Evolutionary conservation across 2,888 invertebrate genomes (phyloP).

Genomic region (Cryptocephalus primarius): DNA sequence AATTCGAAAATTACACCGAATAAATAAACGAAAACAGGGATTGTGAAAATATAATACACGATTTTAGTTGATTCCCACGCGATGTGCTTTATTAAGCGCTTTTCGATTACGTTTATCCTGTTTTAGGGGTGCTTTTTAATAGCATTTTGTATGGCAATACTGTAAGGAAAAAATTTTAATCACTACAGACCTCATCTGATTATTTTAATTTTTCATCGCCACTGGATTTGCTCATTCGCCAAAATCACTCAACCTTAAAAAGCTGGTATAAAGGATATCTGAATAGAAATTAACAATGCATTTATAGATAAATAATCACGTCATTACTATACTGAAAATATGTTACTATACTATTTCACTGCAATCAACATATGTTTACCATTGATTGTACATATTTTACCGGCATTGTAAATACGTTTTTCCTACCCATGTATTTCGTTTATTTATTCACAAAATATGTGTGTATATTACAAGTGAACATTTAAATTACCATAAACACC

Average conservation of each 20-base stretch:
- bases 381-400: slow-evolving; percentile 16
- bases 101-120: neutral
- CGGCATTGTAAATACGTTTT: slow-evolving; percentile 15
- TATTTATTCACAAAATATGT: slow-evolving; percentile 16
- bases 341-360: too few species aligned
- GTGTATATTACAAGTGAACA: slow-evolving; percentile 17
- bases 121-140: neutral
- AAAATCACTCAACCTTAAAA: too few species aligned
- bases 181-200: too few species aligned
- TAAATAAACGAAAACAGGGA: neutral
- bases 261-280: too few species aligned
- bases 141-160: too few species aligned
- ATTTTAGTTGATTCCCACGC: neutral
- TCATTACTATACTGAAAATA: too few species aligned
- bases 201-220: neutral
- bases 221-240: too few species aligned
- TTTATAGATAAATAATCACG: too few species aligned
- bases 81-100: neutral
- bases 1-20: neutral
- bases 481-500: slow-evolving; percentile 17
- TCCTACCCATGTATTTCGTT: slow-evolving; percentile 18
- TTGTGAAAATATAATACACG: slow-evolving; percentile 1
- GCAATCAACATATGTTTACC: slow-evolving; percentile 18
- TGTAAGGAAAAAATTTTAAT: too few species aligned
- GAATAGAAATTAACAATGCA: too few species aligned